A percentile compares a stretch with the other conserved stretches of the same genome.
phyloP scores from a whole-genome alignment of 2,113 vertebrate genomes.

The Haemorhous mexicanus region DNA sequence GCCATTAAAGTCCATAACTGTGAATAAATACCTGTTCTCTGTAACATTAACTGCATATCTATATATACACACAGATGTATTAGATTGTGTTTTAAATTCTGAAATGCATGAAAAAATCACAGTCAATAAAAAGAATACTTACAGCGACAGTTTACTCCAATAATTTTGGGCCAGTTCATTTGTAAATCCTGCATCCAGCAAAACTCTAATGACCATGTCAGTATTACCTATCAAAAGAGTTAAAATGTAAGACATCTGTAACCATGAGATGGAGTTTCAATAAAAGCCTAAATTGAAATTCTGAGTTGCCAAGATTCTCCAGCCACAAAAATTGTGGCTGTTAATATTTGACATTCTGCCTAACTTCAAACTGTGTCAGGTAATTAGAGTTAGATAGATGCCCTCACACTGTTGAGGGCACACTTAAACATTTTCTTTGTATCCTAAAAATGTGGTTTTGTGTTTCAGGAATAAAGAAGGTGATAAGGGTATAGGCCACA shows the following conservation, averaged over 20 bases:
- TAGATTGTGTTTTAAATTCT: background rate
- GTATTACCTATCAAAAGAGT: slow-evolving; percentile 80
- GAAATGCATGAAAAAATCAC: background rate
- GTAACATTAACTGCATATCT: background rate
- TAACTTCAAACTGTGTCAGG: background rate
- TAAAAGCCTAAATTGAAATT: background rate
- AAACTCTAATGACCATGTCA: slow-evolving; percentile 85
- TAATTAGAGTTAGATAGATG: background rate
- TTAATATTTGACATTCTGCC: background rate
- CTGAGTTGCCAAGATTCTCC: background rate
- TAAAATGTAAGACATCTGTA: background rate
- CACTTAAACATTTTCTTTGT: background rate
- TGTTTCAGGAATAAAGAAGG: background rate
- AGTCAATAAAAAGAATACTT: slow-evolving; percentile 66
- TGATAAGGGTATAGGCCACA: background rate
- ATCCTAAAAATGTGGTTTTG: background rate
- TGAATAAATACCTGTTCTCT: background rate
- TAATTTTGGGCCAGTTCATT: slow-evolving; percentile 83
- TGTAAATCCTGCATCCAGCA: slow-evolving; percentile 93
- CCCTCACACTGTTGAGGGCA: background rate
- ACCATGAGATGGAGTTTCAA: background rate
- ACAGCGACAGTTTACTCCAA: slow-evolving; percentile 89
- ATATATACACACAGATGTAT: background rate
- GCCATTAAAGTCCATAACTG: background rate
- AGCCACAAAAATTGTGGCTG: background rate